Evolutionary conservation across 2,797 vertebrate species (phyloP), one percentile per base, ranked within the genome.

Genomic region (Threskiornis aethiopicus): DNA sequence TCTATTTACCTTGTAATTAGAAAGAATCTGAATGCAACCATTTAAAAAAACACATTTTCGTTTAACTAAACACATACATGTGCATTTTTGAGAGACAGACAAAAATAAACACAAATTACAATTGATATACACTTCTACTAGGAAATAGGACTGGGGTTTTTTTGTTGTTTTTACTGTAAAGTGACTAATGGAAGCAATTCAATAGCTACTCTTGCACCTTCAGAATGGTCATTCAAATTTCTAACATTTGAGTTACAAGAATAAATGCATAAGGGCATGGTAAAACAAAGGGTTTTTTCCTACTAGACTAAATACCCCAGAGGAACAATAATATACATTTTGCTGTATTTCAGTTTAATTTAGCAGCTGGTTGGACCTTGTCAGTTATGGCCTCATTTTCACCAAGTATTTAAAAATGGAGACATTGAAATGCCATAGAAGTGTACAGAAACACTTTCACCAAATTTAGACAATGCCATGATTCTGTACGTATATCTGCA

Each of bases 31-130:
- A 89, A 95, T 57, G 73, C 11, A 73, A 79, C 20, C 61, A 37
- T 78, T 83, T 61, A 52, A 69, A 90, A 81, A 89, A 42, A 1
- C 5, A 31, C 9, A 17, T 85, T 94, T 93, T 85, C 41, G 66
- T 90, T 77, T 81, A 96, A 78, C n/a, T 69, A 70, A 79, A 84
- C 47, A 64, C 66, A 84, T 62, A n/a, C 19, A 49, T 29, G 31
- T 54, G 65, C 49, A 69, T 90, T 90, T 95, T 86, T 93, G 65
- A 81, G 83, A 67, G 65, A 90, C 59, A 91, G 67, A 67, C n/a
- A 76, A 96, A 92, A 97, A 91, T 57, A 87, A 91, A 75, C 75
- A 77, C n/a, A 95, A 91, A 84, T 90, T 82, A 78, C 8, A 20
- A 85, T 35, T 83, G 54, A 77, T 21, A 79, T 29, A 41, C 33